Conservation (phyloP, 2,888 invertebrate species). For the Callimorpha dominula region DNA sequence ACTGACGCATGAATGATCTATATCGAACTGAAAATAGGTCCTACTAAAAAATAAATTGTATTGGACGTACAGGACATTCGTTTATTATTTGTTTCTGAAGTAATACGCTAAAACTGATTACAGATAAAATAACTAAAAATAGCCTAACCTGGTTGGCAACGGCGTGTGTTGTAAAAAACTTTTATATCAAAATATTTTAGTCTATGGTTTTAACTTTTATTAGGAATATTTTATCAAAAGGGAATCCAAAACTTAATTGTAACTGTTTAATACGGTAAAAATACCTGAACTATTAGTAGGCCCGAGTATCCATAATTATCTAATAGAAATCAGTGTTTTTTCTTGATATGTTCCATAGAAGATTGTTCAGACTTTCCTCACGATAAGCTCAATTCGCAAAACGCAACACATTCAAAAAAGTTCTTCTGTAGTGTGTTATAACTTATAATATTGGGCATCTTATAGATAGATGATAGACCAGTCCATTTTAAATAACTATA, state of each 20-base stretch:
- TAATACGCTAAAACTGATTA: not conserved
- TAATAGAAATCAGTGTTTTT: not conserved
- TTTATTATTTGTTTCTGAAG: not conserved
- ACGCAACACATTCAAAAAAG: not conserved
- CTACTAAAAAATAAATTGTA: conserved; percentile 8
- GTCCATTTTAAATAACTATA: too few relatives aligned
- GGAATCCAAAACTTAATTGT: not conserved
- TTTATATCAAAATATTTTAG: too few relatives aligned
- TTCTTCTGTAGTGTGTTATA: too few relatives aligned
- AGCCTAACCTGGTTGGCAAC: not conserved
- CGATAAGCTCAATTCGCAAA: not conserved
- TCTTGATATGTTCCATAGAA: not conserved
- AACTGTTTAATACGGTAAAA: not conserved
- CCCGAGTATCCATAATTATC: too few relatives aligned
- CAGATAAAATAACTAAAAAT: not conserved
- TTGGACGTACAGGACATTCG: conserved; percentile 2
- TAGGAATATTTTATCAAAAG: not conserved
- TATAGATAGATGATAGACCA: not conserved
- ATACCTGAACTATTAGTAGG: too few relatives aligned
- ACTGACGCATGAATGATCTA: conserved; percentile 61
- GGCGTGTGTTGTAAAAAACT: not conserved
- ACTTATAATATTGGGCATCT: not conserved
- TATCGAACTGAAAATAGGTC: conserved; percentile 32
- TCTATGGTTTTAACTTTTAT: not conserved
- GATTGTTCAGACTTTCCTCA: not conserved